Conservation (phyloP, 1,140 invertebrate genomes). For the Drosophila santomea region DNA sequence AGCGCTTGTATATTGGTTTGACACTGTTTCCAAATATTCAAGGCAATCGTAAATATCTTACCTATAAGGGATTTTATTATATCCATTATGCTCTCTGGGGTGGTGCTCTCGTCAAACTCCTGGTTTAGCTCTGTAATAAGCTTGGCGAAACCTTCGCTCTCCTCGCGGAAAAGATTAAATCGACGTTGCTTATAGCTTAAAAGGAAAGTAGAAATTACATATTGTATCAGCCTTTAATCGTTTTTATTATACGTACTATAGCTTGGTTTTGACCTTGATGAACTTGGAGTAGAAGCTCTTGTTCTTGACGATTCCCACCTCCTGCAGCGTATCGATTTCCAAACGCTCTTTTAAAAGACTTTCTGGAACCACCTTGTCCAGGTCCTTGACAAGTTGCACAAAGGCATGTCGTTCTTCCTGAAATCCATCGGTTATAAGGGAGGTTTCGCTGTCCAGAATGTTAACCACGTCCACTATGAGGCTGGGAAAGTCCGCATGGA, state of each 20-base stretch:
- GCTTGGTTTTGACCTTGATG: constrained; percentile 98
- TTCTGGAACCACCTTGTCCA: constrained; percentile 93
- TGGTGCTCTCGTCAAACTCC: constrained; percentile 89
- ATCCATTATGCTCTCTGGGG: constrained; percentile 89
- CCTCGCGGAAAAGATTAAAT: constrained; percentile 99
- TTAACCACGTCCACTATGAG: constrained; percentile 92
- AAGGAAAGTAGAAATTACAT: not conserved
- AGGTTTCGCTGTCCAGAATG: constrained; percentile 91
- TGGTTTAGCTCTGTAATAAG: constrained; percentile 98
- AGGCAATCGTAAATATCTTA: constrained; percentile 81
- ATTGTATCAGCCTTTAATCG: not conserved
- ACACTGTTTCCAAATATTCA: too few species aligned
- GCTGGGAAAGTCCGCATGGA: constrained; percentile 91
- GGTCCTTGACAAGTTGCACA: constrained; percentile 91
- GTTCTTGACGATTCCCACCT: constrained; percentile 96
- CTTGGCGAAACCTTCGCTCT: constrained; percentile 99
- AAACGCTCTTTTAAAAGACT: constrained; percentile 95
- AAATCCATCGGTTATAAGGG: constrained; percentile 86
- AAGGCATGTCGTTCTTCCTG: constrained; percentile 90
- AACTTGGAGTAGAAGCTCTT: constrained; percentile 97
- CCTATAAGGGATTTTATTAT: constrained; percentile 97
- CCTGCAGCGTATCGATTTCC: constrained; percentile 96
- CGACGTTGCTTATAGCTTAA: constrained; percentile 99
- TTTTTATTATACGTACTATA: constrained; percentile 93
- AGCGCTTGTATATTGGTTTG: too few species aligned